Base-by-base conservation (phyloP, 2,888 invertebrate species). In the Perdita meconis region DNA sequence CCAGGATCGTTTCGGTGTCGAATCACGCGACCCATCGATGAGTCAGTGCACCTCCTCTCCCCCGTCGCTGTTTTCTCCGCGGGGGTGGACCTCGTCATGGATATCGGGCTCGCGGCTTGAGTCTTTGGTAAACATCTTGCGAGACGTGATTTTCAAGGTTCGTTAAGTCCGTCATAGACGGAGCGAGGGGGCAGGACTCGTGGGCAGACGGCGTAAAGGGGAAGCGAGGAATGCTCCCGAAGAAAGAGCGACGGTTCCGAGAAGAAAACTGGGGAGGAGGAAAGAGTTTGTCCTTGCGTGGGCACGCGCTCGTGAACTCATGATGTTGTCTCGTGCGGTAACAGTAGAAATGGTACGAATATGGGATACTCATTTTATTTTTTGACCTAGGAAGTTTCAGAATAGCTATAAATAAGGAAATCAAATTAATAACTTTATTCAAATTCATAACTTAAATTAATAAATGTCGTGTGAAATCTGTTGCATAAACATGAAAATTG, bases 141-240 rank as follows among this genome's bases (percentile, higher is more conserved):
- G 55, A 73, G 84, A 76, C 75, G 80, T 66, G 78, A 79, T 84
- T 85, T 82, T 82, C 76, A 82, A 82, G 83, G 78, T 85, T 82
- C 82, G 83, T 85, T 80, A 73, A 85, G 56, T 82, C 53, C 47
- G 67, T 74, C 64, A 51, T 77, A 69, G 70, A 74, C 38, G 67
- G 30, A 75, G 55, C 10, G 53, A 56, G 72, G 63, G 51, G 22
- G 67, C 67, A 22, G 57, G 47, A 57, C 16, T 50, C 22, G 59
- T 59, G 60, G 67, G 66, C 40, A 16, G 42, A 16, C 42, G 64
- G 57, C n/a, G 71, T 71, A 55, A 69, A 53, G 64, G 61, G 68
- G 69, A 65, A 30, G 69, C 73, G 36, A 70, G 57, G 66, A 59
- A 63, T 60, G 67, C 30, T 65, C 40, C 47, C 30, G 36, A 69